Percentiles rank a stretch among this genome's conserved stretches.
Evolutionary conservation across 2,888 invertebrate species (phyloP).

Genomic region (Bruchidius siliquastri): DNA sequence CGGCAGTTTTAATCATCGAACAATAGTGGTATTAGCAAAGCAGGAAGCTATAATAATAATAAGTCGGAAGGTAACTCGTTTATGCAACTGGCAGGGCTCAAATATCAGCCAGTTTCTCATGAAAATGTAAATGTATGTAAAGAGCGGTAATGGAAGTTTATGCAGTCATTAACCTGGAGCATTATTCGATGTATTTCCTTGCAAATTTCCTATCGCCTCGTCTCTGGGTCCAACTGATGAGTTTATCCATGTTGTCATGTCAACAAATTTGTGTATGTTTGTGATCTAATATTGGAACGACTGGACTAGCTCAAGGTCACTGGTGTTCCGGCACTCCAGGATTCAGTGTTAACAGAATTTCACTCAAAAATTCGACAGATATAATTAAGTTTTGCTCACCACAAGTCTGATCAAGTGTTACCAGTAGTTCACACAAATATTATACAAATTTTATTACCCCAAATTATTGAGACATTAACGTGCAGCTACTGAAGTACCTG

Average conservation of each 20-base stretch:
- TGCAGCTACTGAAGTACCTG: too few relatives aligned
- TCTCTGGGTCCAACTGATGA: not conserved
- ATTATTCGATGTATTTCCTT: not conserved
- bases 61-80: not conserved
- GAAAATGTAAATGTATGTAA: conserved; percentile 14
- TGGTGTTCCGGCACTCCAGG: too few relatives aligned
- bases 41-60: not conserved
- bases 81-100: not conserved
- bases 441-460: too few relatives aligned
- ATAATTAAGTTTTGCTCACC: too few relatives aligned
- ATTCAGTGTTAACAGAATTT: too few relatives aligned
- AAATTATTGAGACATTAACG: too few relatives aligned
- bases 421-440: too few relatives aligned
- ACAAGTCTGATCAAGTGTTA: too few relatives aligned
- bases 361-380: too few relatives aligned
- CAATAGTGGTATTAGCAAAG: not conserved
- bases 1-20: not conserved
- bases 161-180: conserved; percentile 2
- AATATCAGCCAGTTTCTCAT: conserved; percentile 6
- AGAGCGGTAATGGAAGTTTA: conserved; percentile 8
- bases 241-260: not conserved
- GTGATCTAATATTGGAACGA: too few relatives aligned
- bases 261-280: too few relatives aligned
- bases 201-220: not conserved
- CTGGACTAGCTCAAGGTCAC: too few relatives aligned